Base-by-base conservation (phyloP, 2,888 invertebrate species). In the Adelphocoris suturalis region DNA sequence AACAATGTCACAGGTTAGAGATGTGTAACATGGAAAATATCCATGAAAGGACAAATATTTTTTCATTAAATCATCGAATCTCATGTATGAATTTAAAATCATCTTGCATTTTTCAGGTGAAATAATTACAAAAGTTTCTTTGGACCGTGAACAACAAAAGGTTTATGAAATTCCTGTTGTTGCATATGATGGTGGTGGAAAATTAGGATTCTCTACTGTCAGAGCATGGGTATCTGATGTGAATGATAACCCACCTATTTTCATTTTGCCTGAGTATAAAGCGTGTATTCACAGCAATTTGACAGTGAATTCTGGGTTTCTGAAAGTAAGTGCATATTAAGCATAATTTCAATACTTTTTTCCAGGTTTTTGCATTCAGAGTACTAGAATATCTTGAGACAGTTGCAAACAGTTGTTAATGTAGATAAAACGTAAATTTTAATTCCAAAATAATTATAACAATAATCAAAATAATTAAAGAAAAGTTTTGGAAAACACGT, bases 111-210 rank as follows among this genome's bases (percentile, higher is more conserved):
- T 68, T 91, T 0, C 92, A 94, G 98, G 98, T 68, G 95, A 96
- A 13, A 95, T 99, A 85, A 94, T 95, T 86, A 95, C 98, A 19
- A 95, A 96, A 75, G 97, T 97, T 89, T 95, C 96, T 91, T 94
- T 99, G 86, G 98, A 99, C 94, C 98, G 96, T 93, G 99, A 99
- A 94, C 95, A 96, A 91, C 96, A 97, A 0, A 95, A 95, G 91
- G 96, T 97, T 92, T 98, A 98, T 93, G 96, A 97, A 92, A 94
- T 99, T 88, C 98, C 98, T 0, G 96, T 98, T 91, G 97, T 98
- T 93, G 98, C 98, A 2, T 95, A 97, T 28, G 99, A 99, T 93
- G 97, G 97, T 0, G 98, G 98, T 11, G 95, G 95, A 23, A 98
- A 98, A 2, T 98, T 99, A 16, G 97, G 97, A 93, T 96, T 97